phyloP scores from a whole-genome alignment of 2,888 invertebrate genomes.

The Panzeria rudis region DNA sequence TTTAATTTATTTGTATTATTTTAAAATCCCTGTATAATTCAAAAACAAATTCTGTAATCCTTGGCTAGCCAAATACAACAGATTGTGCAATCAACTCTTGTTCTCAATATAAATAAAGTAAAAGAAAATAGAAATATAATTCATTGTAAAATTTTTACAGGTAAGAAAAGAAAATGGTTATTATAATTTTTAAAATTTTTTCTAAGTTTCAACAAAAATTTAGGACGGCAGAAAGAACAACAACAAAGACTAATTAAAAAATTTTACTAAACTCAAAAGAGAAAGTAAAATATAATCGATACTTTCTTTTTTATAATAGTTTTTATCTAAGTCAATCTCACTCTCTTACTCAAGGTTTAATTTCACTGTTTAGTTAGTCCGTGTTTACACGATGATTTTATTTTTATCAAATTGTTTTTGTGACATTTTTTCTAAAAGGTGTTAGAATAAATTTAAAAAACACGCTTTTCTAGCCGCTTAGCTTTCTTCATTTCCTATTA shows the following conservation, averaged over 20 bases:
- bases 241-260: slow-evolving; percentile 18
- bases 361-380: slow-evolving; percentile 37
- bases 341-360: slow-evolving; percentile 60
- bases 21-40: slow-evolving; percentile 69
- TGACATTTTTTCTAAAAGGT: too few species aligned
- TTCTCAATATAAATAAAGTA: slow-evolving; percentile 38
- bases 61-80: slow-evolving; percentile 52
- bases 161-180: background rate
- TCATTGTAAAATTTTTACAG: background rate
- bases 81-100: slow-evolving; percentile 45
- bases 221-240: slow-evolving; percentile 64
- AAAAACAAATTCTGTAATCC: slow-evolving; percentile 59
- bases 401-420: background rate
- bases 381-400: background rate
- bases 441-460: too few species aligned
- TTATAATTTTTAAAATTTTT: background rate
- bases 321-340: slow-evolving; percentile 67
- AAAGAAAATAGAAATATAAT: background rate
- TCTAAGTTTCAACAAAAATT: slow-evolving; percentile 22
- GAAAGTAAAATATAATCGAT: background rate
- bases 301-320: background rate
- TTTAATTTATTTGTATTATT: slow-evolving; percentile 38
- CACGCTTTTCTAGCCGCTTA: too few species aligned
- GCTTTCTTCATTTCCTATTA: too few species aligned
- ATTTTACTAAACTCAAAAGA: background rate